Conservation (phyloP, 2,113 vertebrate genomes). For the Phalacrocorax aristotelis region DNA sequence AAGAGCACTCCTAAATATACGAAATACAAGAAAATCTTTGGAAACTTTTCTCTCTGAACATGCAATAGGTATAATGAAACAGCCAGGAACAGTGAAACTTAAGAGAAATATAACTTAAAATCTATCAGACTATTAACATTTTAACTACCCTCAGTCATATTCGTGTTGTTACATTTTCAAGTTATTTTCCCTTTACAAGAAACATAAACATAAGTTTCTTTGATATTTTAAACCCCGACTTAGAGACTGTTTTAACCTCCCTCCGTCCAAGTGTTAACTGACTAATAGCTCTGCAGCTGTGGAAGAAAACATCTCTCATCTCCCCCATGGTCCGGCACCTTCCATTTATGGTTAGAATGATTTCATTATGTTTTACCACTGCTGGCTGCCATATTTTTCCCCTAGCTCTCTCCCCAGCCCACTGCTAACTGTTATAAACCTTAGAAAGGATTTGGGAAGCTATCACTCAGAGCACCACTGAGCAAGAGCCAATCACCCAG, state of each 20-base stretch:
- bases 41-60: neutral
- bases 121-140: neutral
- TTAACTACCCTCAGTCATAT: neutral
- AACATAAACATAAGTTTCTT: conserved; percentile 30
- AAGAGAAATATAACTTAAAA: neutral
- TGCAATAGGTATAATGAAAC: neutral
- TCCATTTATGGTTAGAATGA: conserved; percentile 56
- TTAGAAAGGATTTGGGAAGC: conserved; percentile 50
- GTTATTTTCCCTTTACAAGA: conserved; percentile 54
- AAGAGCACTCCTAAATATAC: neutral
- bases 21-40: neutral
- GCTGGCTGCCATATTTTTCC: conserved; percentile 30
- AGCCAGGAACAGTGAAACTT: neutral
- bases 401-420: neutral
- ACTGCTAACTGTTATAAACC: conserved; percentile 8
- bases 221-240: conserved; percentile 12
- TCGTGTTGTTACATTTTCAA: neutral
- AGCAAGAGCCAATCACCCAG: conserved; percentile 29
- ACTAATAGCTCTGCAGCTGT: conserved; percentile 58
- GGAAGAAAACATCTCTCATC: conserved; percentile 62
- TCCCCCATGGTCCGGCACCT: conserved; percentile 44
- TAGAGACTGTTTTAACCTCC: conserved; percentile 16
- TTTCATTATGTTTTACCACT: conserved; percentile 50
- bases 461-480: conserved; percentile 15
- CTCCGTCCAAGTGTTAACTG: conserved; percentile 51